Conservation (phyloP, 53 echinoderm and acorn worm species). For the Paracentrotus lividus region DNA sequence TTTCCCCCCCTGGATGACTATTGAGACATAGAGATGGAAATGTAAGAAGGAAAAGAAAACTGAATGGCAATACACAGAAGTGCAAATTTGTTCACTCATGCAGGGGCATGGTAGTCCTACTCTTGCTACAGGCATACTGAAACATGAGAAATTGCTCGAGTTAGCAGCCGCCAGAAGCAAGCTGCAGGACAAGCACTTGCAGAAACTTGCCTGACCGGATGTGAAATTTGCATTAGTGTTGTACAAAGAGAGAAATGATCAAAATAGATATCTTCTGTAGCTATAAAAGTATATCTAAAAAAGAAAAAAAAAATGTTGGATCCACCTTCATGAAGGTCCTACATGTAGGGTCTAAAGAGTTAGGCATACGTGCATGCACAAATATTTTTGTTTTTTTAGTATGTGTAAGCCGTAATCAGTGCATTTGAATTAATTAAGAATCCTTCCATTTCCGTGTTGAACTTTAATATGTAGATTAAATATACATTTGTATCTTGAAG, state of each 20-base stretch:
- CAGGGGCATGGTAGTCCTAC: too few species aligned
- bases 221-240: slow-evolving; percentile 1
- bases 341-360: neutral
- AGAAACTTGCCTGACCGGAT: too few species aligned
- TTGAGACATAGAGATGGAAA: neutral
- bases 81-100: neutral
- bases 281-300: neutral
- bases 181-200: too few species aligned
- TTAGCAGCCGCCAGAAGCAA: too few species aligned
- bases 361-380: slow-evolving; percentile 4
- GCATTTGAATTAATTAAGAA: neutral
- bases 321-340: neutral
- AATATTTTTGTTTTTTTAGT: neutral
- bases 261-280: neutral
- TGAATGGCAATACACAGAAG: neutral
- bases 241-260: neutral
- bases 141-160: too few species aligned
- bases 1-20: neutral
- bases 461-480: neutral
- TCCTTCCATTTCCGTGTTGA: slow-evolving; percentile 15
- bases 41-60: neutral
- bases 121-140: too few species aligned
- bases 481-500: neutral
- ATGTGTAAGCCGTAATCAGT: neutral
- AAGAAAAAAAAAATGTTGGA: neutral